A percentile compares a stretch with the other conserved stretches of the same genome.
These are phyloP conservation scores for Andrena cerasifolii DNA, from an alignment of 1,140 invertebrate species.

Conservation along the genomic window DNA sequence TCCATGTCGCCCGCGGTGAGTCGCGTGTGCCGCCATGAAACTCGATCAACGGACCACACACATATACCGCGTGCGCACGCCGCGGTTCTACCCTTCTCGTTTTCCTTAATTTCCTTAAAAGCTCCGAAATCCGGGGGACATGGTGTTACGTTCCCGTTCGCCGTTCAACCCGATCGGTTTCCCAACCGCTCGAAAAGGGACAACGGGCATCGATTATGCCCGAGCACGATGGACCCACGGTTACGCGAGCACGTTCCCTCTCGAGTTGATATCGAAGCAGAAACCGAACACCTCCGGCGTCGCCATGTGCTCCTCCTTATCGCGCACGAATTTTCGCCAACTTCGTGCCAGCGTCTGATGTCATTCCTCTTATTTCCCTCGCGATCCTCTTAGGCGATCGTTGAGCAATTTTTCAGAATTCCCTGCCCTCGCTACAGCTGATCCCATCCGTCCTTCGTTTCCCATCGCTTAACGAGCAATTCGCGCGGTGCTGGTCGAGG, in stretches of 20 bases:
- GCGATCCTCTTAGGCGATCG: too few relatives aligned
- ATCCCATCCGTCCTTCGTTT: neutral
- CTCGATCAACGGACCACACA: slow-evolving; percentile 24
- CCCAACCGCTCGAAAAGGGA: neutral
- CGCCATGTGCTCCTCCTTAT: slow-evolving; percentile 36
- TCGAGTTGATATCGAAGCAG: neutral
- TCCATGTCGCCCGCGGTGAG: slow-evolving; percentile 19
- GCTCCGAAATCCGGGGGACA: slow-evolving; percentile 15
- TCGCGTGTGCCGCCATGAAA: slow-evolving; percentile 54
- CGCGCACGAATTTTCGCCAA: neutral
- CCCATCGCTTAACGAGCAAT: neutral
- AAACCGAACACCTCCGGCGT: slow-evolving; percentile 20
- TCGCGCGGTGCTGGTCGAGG: neutral
- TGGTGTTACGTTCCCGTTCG: slow-evolving; percentile 22
- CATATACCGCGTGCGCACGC: slow-evolving; percentile 12
- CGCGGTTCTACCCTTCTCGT: slow-evolving; percentile 23
- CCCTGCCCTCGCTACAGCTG: too few relatives aligned
- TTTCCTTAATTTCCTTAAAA: slow-evolving; percentile 41
- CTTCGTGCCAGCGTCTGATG: too few relatives aligned
- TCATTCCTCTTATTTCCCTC: neutral
- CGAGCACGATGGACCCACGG: neutral
- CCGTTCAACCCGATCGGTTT: neutral
- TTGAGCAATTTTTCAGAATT: too few relatives aligned
- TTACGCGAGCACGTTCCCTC: neutral
- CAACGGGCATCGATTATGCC: neutral